Base-by-base conservation (phyloP, 2,797 vertebrate genomes). In the Anguilla megastoma region DNA sequence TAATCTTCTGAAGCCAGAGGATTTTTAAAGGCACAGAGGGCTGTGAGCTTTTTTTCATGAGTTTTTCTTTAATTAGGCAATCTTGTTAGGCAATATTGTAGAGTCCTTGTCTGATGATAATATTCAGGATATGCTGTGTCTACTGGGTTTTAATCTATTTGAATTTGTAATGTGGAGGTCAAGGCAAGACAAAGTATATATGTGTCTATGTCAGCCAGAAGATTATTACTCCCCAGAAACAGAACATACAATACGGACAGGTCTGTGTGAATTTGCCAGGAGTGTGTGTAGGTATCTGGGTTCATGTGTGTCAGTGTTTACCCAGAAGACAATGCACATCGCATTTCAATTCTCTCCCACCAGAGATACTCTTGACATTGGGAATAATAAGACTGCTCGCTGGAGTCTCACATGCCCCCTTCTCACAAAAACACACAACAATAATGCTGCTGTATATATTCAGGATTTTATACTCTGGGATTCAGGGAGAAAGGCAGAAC, bases 41-140 rank as follows among this genome's bases (percentile, higher is more conserved):
- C 27, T 30, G 18, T 41, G 54, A 54, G 50, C 54, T 14, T n/a
- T 58, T n/a, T 18, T 82, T 74, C 16, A 2, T 54, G 74, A 2
- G 14, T 82, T 87, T 33, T 58, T 30, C 86, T 50, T 87, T 85
- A 89, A 89, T 89, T 89, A 79, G 69, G 36, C 16, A 30, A 76
- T 54, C 63, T 66, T 76, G 45, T 58, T 71, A 85, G 86, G 86
- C 86, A 36, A 56, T 89, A 33, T 85, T 58, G 63, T 85, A 76
- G 74, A 79, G 45, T 89, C 69, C 30, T 87, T 8, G 82, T 60
- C 52, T 66, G 79, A 63, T 85, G 87, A 86, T 27, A 85, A 85
- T 74, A 76, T 87, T 87, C 86, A 52, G 66, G 79, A 30, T 54
- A 41, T 79, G 30, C 21, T 14, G 84, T 54, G 84, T 12, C 50